These are phyloP conservation scores for Hippopotamyrus pictus DNA, from an alignment of 2,797 vertebrate genomes.

Conservation along the genomic window DNA sequence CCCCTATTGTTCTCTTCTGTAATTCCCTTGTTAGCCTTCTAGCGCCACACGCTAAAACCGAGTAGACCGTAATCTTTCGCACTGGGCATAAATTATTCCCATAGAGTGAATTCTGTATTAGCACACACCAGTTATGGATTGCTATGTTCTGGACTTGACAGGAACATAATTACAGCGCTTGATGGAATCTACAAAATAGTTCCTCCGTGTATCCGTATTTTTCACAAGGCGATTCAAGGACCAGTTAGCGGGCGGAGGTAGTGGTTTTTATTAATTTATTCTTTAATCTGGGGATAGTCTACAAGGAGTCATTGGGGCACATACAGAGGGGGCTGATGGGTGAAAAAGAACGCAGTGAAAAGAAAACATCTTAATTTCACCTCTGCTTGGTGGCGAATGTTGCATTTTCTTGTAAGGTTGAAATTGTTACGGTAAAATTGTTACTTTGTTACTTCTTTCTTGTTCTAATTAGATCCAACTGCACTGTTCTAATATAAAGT, in stretches of 20 bases:
- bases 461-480: background rate
- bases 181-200: conserved; percentile 99
- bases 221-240: conserved; percentile 73
- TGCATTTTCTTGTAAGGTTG: background rate
- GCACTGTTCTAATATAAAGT: background rate
- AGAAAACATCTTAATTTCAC: conserved; percentile 10
- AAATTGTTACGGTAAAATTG: background rate
- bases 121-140: conserved; percentile 86
- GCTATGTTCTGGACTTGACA: conserved; percentile 93
- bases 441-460: background rate
- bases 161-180: conserved; percentile 98
- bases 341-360: background rate
- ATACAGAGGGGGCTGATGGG: background rate
- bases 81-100: conserved; percentile 73
- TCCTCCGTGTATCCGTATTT: conserved; percentile 82
- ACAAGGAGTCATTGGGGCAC: conserved; percentile 49
- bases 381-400: background rate
- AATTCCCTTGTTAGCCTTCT: conserved; percentile 71
- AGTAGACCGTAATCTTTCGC: conserved; percentile 52
- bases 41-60: conserved; percentile 59
- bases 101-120: conserved; percentile 59
- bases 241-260: conserved; percentile 85
- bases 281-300: conserved; percentile 69
- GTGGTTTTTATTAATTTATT: conserved; percentile 87
- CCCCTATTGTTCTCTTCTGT: conserved; percentile 57